Evolutionary conservation across 2,888 invertebrate genomes (phyloP).

Genomic region (Drosophila melanosoma): DNA sequence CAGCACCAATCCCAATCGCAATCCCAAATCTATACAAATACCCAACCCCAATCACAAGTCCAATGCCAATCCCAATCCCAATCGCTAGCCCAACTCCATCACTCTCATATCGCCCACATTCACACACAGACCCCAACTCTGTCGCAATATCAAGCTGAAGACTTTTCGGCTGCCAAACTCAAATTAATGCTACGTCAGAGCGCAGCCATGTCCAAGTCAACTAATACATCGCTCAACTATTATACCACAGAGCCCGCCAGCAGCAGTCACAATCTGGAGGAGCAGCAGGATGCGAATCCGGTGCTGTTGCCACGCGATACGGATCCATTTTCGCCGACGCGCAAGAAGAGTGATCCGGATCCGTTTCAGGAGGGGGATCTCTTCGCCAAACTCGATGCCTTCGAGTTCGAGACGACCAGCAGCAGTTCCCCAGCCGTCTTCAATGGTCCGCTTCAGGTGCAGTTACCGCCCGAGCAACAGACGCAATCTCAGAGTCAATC

Average conservation of each 20-base stretch:
- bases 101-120: conserved; percentile 11
- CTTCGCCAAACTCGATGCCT: conserved; percentile 84
- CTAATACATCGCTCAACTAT: conserved; percentile 78
- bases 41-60: background rate
- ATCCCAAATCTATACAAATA: conserved; percentile 5
- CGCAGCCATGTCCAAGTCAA: conserved; percentile 52
- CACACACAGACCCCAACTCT: conserved; percentile 25
- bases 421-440: conserved; percentile 84
- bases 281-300: conserved; percentile 69
- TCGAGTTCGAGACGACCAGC: conserved; percentile 82
- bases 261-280: conserved; percentile 60
- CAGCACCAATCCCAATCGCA: conserved; percentile 18
- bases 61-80: conserved; percentile 7
- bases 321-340: conserved; percentile 85
- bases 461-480: conserved; percentile 88
- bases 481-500: background rate
- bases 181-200: conserved; percentile 67
- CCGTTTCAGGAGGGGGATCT: conserved; percentile 88
- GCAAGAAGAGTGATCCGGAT: conserved; percentile 88
- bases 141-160: conserved; percentile 46
- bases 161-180: conserved; percentile 67
- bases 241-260: conserved; percentile 74
- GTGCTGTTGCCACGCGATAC: conserved; percentile 85
- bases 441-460: conserved; percentile 89
- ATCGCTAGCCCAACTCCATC: conserved; percentile 20